phyloP scores from a whole-genome alignment of 2,113 vertebrate genomes.

The Malaclemys terrapin region DNA sequence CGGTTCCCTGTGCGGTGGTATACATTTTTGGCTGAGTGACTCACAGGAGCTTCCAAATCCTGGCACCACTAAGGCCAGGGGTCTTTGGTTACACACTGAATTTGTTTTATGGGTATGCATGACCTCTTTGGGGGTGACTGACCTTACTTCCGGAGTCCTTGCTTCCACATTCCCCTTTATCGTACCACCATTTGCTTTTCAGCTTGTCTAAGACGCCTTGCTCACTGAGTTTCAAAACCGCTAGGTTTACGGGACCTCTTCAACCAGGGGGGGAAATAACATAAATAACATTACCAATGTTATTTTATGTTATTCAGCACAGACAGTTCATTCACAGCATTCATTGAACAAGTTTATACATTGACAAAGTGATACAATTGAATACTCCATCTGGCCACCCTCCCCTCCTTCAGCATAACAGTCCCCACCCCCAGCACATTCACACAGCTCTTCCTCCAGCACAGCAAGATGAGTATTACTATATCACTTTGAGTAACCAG shows the following conservation, averaged over 20 bases:
- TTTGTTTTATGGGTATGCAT: slow-evolving; percentile 79
- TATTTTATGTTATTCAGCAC: slow-evolving; percentile 99
- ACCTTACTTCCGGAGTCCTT: slow-evolving; percentile 99
- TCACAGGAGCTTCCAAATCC: slow-evolving; percentile 55
- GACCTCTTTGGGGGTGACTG: slow-evolving; percentile 89
- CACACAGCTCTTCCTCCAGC: slow-evolving; percentile 80
- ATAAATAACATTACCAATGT: slow-evolving; percentile 99
- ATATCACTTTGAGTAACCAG: slow-evolving; percentile 98
- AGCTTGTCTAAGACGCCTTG: slow-evolving; percentile 99
- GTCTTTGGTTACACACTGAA: slow-evolving; percentile 74
- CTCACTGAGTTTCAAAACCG: slow-evolving; percentile 99
- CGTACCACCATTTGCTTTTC: slow-evolving; percentile 99
- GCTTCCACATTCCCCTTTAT: slow-evolving; percentile 99
- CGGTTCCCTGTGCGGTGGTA: slow-evolving; percentile 10
- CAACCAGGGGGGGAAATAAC: slow-evolving; percentile 98
- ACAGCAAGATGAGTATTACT: slow-evolving; percentile 96
- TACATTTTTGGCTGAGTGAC: background rate
- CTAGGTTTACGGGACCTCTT: slow-evolving; percentile 99
- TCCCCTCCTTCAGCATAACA: slow-evolving; percentile 79
- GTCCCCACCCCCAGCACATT: slow-evolving; percentile 82
- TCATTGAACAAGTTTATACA: slow-evolving; percentile 87
- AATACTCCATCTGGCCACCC: slow-evolving; percentile 93
- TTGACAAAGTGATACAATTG: slow-evolving; percentile 93
- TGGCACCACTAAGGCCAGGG: slow-evolving; percentile 55
- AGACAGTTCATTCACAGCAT: slow-evolving; percentile 90